Percentiles rank a stretch among this genome's conserved stretches.
Conservation (phyloP, 2,797 vertebrate genomes). For the Hirundo rustica region DNA sequence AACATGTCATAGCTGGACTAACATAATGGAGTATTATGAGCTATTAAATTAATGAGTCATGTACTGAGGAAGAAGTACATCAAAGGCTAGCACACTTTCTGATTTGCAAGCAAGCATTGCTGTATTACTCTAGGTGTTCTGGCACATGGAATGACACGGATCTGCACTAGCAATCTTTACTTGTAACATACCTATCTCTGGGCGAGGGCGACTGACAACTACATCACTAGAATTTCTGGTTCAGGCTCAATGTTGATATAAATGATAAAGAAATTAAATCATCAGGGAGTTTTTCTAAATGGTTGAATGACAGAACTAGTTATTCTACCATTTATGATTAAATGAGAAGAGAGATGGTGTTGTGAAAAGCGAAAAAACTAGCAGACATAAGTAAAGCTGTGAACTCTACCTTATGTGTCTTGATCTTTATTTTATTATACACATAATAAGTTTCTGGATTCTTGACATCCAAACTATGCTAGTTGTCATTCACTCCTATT, state of each 20-base stretch:
- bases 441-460: neutral
- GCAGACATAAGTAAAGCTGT: neutral
- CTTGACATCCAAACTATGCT: neutral
- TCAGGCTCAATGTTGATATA: neutral
- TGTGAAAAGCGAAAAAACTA: neutral
- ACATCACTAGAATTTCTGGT: neutral
- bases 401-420: neutral
- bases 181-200: neutral
- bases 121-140: neutral
- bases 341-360: neutral
- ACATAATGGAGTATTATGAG: conserved; percentile 56
- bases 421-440: neutral
- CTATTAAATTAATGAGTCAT: conserved; percentile 68
- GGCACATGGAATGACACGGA: conserved; percentile 18
- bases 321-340: neutral
- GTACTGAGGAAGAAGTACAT: conserved; percentile 54
- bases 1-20: conserved; percentile 41
- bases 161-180: neutral
- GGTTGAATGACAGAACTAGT: neutral
- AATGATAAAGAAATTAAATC: neutral
- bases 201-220: neutral
- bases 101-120: conserved; percentile 7
- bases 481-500: neutral
- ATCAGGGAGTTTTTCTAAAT: neutral
- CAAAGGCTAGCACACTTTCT: conserved; percentile 31